Percentiles rank a stretch among this genome's conserved stretches.
Conservation (phyloP, 2,113 vertebrate genomes). For the Montifringilla adamsi region DNA sequence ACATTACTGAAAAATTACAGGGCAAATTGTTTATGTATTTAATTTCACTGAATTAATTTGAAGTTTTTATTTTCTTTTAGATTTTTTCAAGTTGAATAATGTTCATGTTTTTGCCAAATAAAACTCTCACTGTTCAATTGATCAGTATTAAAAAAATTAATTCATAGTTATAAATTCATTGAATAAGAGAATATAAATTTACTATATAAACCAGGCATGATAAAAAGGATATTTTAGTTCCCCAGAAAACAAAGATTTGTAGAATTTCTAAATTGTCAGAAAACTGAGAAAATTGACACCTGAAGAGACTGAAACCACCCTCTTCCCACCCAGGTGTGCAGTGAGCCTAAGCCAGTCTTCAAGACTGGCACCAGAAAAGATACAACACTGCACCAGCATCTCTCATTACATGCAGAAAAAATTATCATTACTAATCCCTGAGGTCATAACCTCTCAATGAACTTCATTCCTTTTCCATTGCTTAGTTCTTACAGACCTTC, state of each 20-base stretch:
- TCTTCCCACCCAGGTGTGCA: neutral
- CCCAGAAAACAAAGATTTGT: neutral
- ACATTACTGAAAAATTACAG: neutral
- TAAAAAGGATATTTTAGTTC: neutral
- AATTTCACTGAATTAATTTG: neutral
- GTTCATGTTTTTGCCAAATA: neutral
- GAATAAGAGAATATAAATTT: neutral
- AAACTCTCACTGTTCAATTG: neutral
- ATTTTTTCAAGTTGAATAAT: neutral
- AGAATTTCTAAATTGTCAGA: neutral
- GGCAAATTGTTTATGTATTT: neutral
- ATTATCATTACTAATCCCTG: neutral
- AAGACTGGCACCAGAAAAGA: neutral
- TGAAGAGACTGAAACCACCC: neutral
- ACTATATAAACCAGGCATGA: neutral
- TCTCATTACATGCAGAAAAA: neutral
- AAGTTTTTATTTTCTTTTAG: neutral
- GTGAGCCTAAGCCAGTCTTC: neutral
- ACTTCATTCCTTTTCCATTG: conserved; percentile 2
- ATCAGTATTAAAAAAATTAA: neutral
- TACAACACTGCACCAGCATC: neutral
- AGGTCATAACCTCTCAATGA: conserved; percentile 5
- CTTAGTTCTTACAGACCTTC: neutral
- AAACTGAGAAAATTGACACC: neutral
- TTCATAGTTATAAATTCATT: neutral